These are phyloP conservation scores for Adela reaumurella DNA, from an alignment of 2,888 invertebrate genomes.

Conservation along the genomic window DNA sequence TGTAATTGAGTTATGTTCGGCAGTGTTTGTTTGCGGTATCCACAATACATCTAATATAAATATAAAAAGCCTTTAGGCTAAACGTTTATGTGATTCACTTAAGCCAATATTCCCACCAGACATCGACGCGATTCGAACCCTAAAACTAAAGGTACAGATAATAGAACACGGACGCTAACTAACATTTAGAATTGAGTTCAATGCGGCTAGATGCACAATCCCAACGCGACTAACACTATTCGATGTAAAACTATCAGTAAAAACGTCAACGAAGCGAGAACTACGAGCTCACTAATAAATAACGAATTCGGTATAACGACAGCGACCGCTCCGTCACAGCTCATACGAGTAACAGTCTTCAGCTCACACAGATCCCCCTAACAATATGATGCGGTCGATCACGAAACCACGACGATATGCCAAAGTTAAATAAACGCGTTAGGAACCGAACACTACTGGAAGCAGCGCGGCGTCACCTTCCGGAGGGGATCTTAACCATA, in stretches of 20 bases:
- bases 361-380: not conserved
- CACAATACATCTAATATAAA: not conserved
- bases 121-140: not conserved
- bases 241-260: not conserved
- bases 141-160: not conserved
- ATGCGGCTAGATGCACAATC: not conserved
- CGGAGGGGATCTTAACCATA: too few species aligned
- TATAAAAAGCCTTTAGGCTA: not conserved
- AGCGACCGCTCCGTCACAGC: not conserved
- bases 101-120: not conserved
- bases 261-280: not conserved
- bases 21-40: not conserved
- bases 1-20: not conserved
- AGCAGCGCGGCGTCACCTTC: not conserved
- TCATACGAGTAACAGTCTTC: not conserved
- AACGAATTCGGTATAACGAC: not conserved
- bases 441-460: not conserved
- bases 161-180: not conserved
- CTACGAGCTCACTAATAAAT: not conserved
- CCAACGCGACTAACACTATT: not conserved
- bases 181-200: not conserved
- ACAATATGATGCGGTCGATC: constrained; percentile 6
- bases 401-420: constrained; percentile 48
- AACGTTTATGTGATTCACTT: not conserved
- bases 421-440: constrained; percentile 23